These are phyloP conservation scores for Rotaria macrura DNA, from an alignment of 2,888 invertebrate species.

Conservation along the genomic window DNA sequence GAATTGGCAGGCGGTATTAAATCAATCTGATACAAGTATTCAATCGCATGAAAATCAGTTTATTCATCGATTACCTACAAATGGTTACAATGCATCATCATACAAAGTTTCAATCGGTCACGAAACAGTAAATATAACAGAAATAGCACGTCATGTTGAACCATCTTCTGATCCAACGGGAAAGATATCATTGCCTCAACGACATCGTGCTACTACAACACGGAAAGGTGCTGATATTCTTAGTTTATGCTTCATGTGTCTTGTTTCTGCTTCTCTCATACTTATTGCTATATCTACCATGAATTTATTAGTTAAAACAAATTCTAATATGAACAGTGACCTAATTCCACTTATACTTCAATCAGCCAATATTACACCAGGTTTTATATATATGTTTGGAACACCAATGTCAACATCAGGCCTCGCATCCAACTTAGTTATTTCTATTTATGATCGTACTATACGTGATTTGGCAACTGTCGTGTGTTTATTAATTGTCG, in stretches of 20 bases:
- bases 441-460: background rate
- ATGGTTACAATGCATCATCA: background rate
- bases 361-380: background rate
- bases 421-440: background rate
- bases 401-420: background rate
- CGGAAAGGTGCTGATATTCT: background rate
- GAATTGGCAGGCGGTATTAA: background rate
- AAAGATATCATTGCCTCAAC: background rate
- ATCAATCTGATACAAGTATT: background rate
- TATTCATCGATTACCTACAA: background rate
- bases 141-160: background rate
- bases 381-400: background rate
- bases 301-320: background rate
- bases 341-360: background rate
- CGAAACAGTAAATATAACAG: constrained; percentile 7
- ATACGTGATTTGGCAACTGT: background rate
- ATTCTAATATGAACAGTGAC: background rate
- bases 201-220: background rate
- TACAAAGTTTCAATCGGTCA: constrained; percentile 11
- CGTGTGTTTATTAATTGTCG: background rate
- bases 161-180: background rate
- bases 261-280: background rate
- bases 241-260: constrained; percentile 16
- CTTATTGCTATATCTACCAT: background rate
- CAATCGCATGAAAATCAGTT: background rate